Evolutionary conservation across 2,797 vertebrate species (phyloP).

Genomic region (Rallus crepitans): DNA sequence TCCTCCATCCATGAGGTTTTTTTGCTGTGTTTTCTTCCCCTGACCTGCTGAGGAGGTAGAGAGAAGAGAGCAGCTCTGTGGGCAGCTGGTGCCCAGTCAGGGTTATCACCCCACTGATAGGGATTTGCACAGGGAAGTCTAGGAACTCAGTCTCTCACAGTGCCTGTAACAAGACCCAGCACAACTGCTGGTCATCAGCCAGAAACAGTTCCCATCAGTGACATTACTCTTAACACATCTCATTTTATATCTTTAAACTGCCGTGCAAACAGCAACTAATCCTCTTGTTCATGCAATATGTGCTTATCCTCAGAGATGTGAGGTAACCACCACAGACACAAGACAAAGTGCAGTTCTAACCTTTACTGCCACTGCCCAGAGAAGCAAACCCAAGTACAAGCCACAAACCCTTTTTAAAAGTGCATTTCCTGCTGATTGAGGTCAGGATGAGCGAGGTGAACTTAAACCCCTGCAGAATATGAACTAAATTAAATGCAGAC

Average conservation of each 20-base stretch:
- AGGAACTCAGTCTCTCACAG: not conserved
- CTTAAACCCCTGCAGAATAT: not conserved
- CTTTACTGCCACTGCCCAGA: not conserved
- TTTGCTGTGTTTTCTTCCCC: not conserved
- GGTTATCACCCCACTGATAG: not conserved
- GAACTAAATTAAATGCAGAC: not conserved
- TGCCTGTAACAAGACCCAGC: not conserved
- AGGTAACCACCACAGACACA: not conserved
- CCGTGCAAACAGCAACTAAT: slow-evolving; percentile 4
- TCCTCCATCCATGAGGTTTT: not conserved
- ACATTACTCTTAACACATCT: not conserved
- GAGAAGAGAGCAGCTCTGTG: not conserved
- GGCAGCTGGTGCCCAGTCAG: not conserved
- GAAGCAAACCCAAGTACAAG: not conserved
- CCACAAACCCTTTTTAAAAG: not conserved
- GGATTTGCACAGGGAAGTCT: not conserved
- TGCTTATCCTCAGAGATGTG: not conserved
- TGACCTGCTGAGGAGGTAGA: not conserved
- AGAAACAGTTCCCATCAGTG: not conserved
- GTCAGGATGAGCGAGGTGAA: not conserved
- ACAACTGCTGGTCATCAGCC: not conserved
- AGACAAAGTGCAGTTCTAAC: not conserved
- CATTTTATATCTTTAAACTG: not conserved
- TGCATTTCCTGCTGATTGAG: not conserved
- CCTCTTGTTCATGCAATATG: not conserved